Evolutionary conservation across 2,888 invertebrate species (phyloP), one percentile per base, ranked within the genome.

Genomic region (Ceramica pisi): DNA sequence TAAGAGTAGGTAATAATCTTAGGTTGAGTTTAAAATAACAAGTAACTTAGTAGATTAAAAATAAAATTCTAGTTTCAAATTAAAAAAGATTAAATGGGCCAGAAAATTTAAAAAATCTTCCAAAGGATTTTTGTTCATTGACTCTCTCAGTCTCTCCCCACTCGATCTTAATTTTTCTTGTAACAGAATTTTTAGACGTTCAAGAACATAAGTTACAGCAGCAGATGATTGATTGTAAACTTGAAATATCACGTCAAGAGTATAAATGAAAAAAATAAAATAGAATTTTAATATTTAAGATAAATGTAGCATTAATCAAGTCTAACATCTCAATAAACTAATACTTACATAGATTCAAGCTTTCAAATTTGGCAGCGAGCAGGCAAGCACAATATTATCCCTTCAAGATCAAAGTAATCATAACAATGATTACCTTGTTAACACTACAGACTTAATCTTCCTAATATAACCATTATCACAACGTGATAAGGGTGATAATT

Each of bases 381-480:
- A 38, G 64, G 44, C 51, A 63, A 67, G 51, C 55, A 67, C 48
- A 74, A 76, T 77, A 73, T 77, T 65, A 77, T 77, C 53, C 48
- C 38, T 38, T 21, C 21, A 67, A 69, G 31, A 66, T 68, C 59
- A 64, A 63, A 46, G 38, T 38, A 63, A 77, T 82, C 57, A 71
- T 62, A 75, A 71, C 60, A 75, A 65, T 57, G 38, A 80, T 82
- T 71, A 71, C 57, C 41, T 65, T 75, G 68, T 80, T 78, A 80
- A 63, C 64, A 64, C 23, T 59, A 53, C 50, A 67, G 35, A 76
- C 53, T 76, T 41, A 65, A 65, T 55, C 31, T 44, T 67, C 46
- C 59, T 69, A 75, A 81, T 77, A 23, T 75, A 50, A 31, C 23
- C 83, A 48, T 62, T 83, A 83, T 78, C 12, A 9, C 73, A 62